phyloP scores from a whole-genome alignment of 2,113 vertebrate species.

The Capreolus pygargus region DNA sequence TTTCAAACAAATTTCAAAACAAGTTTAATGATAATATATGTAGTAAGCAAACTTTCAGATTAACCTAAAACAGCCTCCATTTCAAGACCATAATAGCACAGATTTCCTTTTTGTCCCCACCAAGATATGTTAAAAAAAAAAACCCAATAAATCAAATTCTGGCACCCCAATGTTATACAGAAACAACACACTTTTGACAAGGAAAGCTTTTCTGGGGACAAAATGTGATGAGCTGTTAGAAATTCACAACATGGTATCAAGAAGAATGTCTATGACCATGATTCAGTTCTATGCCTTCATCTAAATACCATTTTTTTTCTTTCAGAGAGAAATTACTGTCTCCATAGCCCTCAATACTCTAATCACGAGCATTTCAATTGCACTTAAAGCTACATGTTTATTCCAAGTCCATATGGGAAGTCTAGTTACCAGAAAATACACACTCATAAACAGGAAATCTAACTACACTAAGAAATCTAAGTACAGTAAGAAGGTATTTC shows the following conservation, averaged over 20 bases:
- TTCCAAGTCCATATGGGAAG: slow-evolving; percentile 69
- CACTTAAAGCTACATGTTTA: background rate
- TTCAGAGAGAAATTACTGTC: background rate
- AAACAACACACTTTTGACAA: slow-evolving; percentile 12
- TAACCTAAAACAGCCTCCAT: slow-evolving; percentile 7
- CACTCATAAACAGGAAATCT: slow-evolving; percentile 81
- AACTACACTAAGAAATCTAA: slow-evolving; percentile 78
- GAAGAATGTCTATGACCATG: background rate
- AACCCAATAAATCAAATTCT: background rate
- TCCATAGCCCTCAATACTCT: background rate
- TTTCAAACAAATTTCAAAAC: slow-evolving; percentile 30
- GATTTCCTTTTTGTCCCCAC: background rate
- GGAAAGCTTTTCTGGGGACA: slow-evolving; percentile 7
- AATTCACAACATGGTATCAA: background rate
- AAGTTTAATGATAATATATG: slow-evolving; percentile 18
- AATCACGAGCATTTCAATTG: background rate
- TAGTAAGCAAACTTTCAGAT: background rate
- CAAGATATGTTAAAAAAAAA: background rate
- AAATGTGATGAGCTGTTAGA: background rate
- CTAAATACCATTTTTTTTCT: slow-evolving; percentile 6
- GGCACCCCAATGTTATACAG: background rate
- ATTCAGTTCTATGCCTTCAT: background rate
- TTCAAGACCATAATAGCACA: background rate
- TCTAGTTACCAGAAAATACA: slow-evolving; percentile 78
- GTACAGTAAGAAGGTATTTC: slow-evolving; percentile 80